Percentiles rank a stretch among this genome's conserved stretches.
These are phyloP conservation scores for Porites cylindrica DNA, from an alignment of 92 coral and sea anemone genomes.

Conservation along the genomic window DNA sequence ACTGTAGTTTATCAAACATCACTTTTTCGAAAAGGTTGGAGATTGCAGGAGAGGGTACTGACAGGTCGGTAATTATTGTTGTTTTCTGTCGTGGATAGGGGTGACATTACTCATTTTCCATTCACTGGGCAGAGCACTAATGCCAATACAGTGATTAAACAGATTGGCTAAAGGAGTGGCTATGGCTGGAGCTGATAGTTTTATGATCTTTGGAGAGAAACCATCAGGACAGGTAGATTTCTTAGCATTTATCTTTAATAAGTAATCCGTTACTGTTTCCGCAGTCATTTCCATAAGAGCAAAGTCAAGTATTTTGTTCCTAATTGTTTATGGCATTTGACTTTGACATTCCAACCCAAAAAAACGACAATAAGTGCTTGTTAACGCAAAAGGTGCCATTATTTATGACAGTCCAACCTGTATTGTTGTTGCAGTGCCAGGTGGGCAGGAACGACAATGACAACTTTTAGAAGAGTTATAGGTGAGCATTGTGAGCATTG, in stretches of 20 bases:
- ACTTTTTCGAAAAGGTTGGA: background rate
- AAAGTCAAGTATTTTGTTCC: slow-evolving; percentile 19
- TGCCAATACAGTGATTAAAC: no score
- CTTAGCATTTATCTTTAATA: background rate
- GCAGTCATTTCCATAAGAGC: background rate
- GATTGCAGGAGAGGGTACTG: no score
- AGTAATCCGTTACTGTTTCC: background rate
- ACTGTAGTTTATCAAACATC: slow-evolving; percentile 26
- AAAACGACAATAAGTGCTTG: slow-evolving; percentile 8
- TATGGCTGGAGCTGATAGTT: no score
- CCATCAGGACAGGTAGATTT: background rate
- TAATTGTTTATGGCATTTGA: slow-evolving; percentile 31
- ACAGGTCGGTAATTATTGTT: no score
- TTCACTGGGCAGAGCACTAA: no score
- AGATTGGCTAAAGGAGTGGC: no score
- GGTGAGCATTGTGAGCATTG: background rate
- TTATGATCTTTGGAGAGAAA: background rate
- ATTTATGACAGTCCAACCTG: background rate
- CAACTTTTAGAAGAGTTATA: background rate
- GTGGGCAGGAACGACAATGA: background rate
- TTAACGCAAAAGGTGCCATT: slow-evolving; percentile 14
- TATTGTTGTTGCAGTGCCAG: background rate
- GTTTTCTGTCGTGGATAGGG: background rate
- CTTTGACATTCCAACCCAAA: slow-evolving; percentile 23
- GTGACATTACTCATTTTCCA: background rate